Base-by-base conservation (phyloP, 2,797 vertebrate species). In the Taenioides sp. region DNA sequence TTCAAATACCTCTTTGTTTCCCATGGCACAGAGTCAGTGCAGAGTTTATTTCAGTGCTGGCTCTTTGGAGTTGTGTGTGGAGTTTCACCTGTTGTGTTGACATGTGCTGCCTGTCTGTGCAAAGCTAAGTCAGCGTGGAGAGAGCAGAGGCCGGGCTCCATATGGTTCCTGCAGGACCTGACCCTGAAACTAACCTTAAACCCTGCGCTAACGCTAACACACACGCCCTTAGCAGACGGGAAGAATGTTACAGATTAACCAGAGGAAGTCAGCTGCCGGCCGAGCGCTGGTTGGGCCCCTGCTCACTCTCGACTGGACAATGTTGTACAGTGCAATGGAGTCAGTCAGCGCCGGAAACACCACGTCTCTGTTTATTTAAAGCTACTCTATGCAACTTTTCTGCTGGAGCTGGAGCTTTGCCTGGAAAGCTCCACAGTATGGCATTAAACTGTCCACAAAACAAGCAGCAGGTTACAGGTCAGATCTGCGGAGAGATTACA, bases 61-160 rank as follows among this genome's bases (percentile, higher is more conserved):
- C 86, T 84, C 74, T 71, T 47, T 72, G 27, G 74, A 68, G 31
- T 7, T 4, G 25, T 82, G 71, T 70, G 58, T 75, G 79, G 37
- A 76, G 69, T 78, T 85, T 89, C 90, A 92, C 87, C 88, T 91
- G 91, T 86, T 87, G 79, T 79, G 89, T 86, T 92, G 93, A 93
- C 89, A 87, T 83, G 82, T 75, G 76, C 74, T 90, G 91, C 74
- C 79, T 83, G 80, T 87, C 84, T 83, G 50, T 79, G 74, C 74
- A 86, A 80, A 61, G 74, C 73, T 64, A 22, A 65, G 62, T 28
- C 63, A 69, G 80, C 73, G 67, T 74, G 31, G 14, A 22, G 61
- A 68, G 64, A 67, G 76, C 80, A 85, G 81, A 88, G 85, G 87
- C 75, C 65, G 83, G 73, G 77, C 78, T 87, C 88, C 91, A 91